A percentile compares a stretch with the other conserved stretches of the same genome.
phyloP scores from a whole-genome alignment of 2,797 vertebrate species.

The Stomatorhinus walkeri region DNA sequence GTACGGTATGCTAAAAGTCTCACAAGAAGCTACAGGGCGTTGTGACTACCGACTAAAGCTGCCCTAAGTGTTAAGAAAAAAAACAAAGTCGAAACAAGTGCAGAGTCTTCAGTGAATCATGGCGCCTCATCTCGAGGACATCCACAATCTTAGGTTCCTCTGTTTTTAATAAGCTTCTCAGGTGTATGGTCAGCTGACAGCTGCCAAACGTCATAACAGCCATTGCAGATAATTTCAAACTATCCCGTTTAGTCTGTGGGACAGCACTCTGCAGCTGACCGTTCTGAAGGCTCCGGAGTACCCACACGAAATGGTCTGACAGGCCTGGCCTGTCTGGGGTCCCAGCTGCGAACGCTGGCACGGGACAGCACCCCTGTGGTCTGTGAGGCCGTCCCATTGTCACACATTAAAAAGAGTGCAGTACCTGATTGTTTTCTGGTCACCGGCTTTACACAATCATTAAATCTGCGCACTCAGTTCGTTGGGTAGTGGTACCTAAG shows the following conservation, averaged over 20 bases:
- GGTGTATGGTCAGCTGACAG: not conserved
- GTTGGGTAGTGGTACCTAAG: not conserved
- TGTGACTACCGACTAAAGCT: not conserved
- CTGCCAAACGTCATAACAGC: not conserved
- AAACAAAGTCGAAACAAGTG: not conserved
- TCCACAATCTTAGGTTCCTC: not conserved
- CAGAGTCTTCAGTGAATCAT: not conserved
- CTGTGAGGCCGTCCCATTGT: not conserved
- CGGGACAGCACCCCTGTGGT: not conserved
- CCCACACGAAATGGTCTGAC: not conserved
- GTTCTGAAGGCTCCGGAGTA: not conserved
- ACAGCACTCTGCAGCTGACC: not conserved
- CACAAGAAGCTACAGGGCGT: not conserved
- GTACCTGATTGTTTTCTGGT: not conserved
- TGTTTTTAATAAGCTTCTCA: not conserved
- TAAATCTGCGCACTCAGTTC: not conserved
- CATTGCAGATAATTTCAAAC: not conserved
- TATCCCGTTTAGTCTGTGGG: not conserved
- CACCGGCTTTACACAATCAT: not conserved
- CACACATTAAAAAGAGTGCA: not conserved
- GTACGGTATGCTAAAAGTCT: not conserved
- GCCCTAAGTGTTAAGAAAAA: not conserved
- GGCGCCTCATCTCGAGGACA: not conserved
- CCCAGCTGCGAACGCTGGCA: not conserved
- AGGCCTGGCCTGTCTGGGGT: not conserved